Base-by-base conservation (phyloP, 2,888 invertebrate genomes). In the Dryobota labecula region DNA sequence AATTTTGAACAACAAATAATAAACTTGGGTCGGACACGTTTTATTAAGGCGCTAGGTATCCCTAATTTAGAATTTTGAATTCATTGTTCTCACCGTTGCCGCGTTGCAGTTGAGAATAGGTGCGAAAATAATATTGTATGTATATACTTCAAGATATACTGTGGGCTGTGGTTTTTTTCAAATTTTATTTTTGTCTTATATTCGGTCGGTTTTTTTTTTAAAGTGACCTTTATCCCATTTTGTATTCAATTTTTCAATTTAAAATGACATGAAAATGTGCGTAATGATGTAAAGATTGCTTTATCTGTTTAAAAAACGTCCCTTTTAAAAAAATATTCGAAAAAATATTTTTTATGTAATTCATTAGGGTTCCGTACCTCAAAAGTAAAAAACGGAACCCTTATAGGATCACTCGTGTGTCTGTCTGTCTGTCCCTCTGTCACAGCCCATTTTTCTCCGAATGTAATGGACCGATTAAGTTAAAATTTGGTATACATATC, bases 1-100 rank as follows among this genome's bases (percentile, higher is more conserved):
- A 63, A 75, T 78, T 76, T 84, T 63, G 66, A 74, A 71, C 76
- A 82, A 61, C 65, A 80, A 80, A 80, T 79, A 76, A 76, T 79
- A 70, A 30, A 20, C 3, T 38, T 5, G 33, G 2, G 38, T 76
- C 56, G 80, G 76, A 83, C 80, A 82, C 71, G 74, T 80, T 79
- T 49, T 30, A 13, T 49, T 36, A 71, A 70, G 30, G 62, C 20
- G 36, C 18, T n/a, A 30, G 1, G 18, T 30, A 18, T 18, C 13
- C 15, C 7, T 38, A 5, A 27, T 43, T 9, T 15, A 0, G 5
- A 58, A 33, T 7, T 27, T 47, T 30, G 0, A 2, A 11, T 15
- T 27, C 20, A 4, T 36, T 27, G 4, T 62, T 49, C 27, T 64
- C n/a, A 3, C n/a, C n/a, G 8, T 11, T 2, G 18, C 18, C 18